These are phyloP conservation scores for Agonopterix heracliana DNA, from an alignment of 2,888 invertebrate genomes.

Conservation along the genomic window DNA sequence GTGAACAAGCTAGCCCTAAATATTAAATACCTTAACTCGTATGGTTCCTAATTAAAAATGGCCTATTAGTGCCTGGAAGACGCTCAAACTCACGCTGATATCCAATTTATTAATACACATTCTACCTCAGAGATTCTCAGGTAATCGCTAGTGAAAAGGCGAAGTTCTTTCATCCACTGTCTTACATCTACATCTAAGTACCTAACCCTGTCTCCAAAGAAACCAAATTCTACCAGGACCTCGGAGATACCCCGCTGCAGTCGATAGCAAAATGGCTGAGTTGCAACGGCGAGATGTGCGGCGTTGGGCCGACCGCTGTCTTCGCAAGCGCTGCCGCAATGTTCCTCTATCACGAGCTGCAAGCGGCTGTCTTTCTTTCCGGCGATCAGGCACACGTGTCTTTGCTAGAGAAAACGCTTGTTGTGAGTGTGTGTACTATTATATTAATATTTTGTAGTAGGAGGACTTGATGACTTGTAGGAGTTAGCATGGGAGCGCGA, in stretches of 20 bases:
- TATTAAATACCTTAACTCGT: no score
- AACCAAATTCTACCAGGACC: background rate
- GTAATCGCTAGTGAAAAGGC: no score
- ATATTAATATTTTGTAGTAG: background rate
- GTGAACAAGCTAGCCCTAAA: no score
- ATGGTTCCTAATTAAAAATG: no score
- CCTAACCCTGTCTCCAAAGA: background rate
- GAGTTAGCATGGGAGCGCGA: no score
- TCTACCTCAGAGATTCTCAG: no score
- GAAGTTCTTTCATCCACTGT: no score
- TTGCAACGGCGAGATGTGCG: constrained; percentile 68
- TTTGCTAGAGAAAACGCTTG: constrained; percentile 51
- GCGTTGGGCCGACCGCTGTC: constrained; percentile 63
- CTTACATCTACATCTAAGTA: no score
- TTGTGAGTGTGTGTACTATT: constrained; percentile 31
- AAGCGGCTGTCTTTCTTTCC: constrained; percentile 44
- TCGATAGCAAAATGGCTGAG: constrained; percentile 59
- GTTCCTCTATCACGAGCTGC: constrained; percentile 66
- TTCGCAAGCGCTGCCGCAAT: constrained; percentile 67
- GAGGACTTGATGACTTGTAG: background rate
- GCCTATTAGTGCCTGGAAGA: no score
- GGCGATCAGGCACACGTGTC: constrained; percentile 47
- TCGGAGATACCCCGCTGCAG: constrained; percentile 39
- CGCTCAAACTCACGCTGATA: no score
- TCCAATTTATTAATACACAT: no score